These are phyloP conservation scores for Sphenopsis melanotis DNA, from an alignment of 2,797 vertebrate species.

Conservation along the genomic window DNA sequence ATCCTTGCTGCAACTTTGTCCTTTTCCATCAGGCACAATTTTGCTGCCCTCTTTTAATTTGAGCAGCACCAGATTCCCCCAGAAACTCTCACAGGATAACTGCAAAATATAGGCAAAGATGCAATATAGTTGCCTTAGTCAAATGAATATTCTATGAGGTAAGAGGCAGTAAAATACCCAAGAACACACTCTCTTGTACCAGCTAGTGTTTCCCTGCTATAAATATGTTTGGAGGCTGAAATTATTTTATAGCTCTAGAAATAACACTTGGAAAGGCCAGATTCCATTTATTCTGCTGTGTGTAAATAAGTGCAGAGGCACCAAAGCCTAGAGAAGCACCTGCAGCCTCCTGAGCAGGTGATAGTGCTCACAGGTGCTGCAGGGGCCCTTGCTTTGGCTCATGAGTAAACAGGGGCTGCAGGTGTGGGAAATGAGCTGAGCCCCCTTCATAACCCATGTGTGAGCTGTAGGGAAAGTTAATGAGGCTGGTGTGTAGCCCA, in stretches of 20 bases:
- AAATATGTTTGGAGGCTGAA: background rate
- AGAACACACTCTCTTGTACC: background rate
- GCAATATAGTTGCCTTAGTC: background rate
- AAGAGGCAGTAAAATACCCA: background rate
- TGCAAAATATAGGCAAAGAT: background rate
- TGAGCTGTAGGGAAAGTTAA: background rate
- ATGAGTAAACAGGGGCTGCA: background rate
- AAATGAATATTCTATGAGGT: background rate
- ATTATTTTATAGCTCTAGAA: background rate
- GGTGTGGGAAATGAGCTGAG: background rate
- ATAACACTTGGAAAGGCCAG: background rate
- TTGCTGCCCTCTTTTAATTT: background rate
- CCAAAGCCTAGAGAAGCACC: background rate
- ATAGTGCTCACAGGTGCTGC: background rate
- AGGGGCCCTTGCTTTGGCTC: background rate
- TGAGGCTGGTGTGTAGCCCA: background rate
- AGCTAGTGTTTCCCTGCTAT: background rate
- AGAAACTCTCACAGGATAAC: background rate
- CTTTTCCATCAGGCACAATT: background rate
- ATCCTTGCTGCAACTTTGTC: background rate
- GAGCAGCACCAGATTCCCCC: background rate
- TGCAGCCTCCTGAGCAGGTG: background rate
- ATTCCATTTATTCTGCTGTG: background rate
- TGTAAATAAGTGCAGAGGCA: background rate
- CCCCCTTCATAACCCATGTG: fast-evolving